These are phyloP conservation scores for human DNA, from an alignment of 2,113 vertebrate species.

Conservation along the genomic window DNA sequence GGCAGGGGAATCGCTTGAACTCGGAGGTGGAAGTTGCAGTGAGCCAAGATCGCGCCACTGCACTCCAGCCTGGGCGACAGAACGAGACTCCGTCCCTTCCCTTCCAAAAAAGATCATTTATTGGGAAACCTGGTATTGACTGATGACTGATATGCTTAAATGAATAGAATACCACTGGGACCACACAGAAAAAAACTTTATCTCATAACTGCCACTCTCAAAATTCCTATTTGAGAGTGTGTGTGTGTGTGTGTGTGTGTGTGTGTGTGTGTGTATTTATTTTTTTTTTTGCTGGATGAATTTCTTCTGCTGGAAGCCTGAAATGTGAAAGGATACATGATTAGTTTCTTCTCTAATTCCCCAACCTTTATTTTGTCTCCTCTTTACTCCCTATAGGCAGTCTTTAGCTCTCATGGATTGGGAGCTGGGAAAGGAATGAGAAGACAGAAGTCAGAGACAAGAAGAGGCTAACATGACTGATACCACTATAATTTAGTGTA, in stretches of 20 bases:
- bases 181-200: neutral
- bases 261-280: no score
- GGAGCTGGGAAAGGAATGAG: conserved; percentile 11
- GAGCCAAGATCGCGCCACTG: no score
- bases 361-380: conserved; percentile 9
- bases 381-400: neutral
- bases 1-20: no score
- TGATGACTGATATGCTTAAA: neutral
- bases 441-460: conserved; percentile 12
- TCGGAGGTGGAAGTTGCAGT: no score
- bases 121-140: neutral
- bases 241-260: no score
- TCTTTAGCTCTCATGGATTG: conserved; percentile 18
- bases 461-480: conserved; percentile 2
- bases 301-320: conserved; percentile 26
- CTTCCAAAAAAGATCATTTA: neutral
- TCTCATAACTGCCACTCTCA: neutral
- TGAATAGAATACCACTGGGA: neutral
- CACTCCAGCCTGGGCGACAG: no score
- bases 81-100: no score
- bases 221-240: neutral
- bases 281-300: neutral
- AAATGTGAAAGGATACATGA: neutral
- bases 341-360: conserved; percentile 23
- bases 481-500: conserved; percentile 20